Base-by-base conservation (phyloP, 2,888 invertebrate species). In the Eumerus sabulonum region DNA sequence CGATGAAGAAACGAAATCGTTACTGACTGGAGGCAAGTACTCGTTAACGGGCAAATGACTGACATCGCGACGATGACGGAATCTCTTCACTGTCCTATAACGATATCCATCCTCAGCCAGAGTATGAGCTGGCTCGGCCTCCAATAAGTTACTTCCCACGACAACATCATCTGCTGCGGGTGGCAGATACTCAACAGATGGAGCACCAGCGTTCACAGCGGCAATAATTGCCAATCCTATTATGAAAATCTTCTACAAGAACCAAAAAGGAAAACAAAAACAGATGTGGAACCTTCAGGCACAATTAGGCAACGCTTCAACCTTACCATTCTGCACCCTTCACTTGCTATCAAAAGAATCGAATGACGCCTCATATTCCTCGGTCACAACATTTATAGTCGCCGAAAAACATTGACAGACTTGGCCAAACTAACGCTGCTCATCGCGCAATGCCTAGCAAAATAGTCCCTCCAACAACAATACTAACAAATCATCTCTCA, bases 321-420 rank as follows among this genome's bases (percentile, higher is more conserved):
- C 60, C 74, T 79, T 70, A 79, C 79, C 79, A 79, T 79, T 70
- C 17, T 35, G 56, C 17, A 63, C 57, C 63, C 77, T 68, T 70
- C 79, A 63, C 60, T 51, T 54, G 77, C 63, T 79, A 63, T 48
- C 27, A 68, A 79, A 60, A 64, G 74, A 79, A 59, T 63, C 68
- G 74, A 79, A 79, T 79, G 79, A 70, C 63, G 74, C 50, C 64
- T 36, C 13, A 2, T 53, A 36, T 44, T 50, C 18, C 40, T 48
- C 35, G 74, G 53, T 64, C 79, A 68, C 74, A 68, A 60, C 79
- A 79, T 79, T 79, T 79, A 79, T 79, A 79, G 68, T 60, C 60
- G 12, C 18, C 38, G 12, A 18, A 66, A 60, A 60, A 57, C 45
- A 40, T 13, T 57, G 45, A 53, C 68, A 53, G 67, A 44, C 50